These are phyloP conservation scores for Brachyptera putata DNA, from an alignment of 2,888 invertebrate genomes.

Conservation along the genomic window DNA sequence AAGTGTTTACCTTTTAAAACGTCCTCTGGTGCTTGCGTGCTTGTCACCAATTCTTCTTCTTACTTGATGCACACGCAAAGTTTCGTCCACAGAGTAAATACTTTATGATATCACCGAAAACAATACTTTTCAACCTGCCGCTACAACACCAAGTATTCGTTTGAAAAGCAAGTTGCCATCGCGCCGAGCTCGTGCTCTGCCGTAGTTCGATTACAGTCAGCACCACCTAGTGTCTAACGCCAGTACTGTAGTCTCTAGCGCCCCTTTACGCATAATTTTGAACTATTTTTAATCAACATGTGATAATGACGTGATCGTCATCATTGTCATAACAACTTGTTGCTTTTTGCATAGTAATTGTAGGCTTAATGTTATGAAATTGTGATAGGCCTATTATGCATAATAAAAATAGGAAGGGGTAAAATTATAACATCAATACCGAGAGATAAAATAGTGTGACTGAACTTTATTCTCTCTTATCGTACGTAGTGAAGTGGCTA, in stretches of 20 bases:
- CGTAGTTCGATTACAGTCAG: not conserved
- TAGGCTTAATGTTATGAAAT: too few species aligned
- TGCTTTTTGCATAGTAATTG: not conserved
- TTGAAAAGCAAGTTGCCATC: not conserved
- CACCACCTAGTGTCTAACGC: not conserved
- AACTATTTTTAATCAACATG: not conserved
- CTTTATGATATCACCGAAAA: not conserved
- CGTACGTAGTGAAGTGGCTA: not conserved
- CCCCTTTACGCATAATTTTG: not conserved
- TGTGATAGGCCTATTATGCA: too few species aligned
- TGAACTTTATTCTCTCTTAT: conserved; percentile 15
- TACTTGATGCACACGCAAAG: not conserved
- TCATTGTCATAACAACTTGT: too few species aligned
- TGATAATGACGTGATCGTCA: conserved; percentile 9
- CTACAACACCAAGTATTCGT: not conserved
- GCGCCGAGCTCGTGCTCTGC: not conserved
- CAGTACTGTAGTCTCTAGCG: not conserved
- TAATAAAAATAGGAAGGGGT: not conserved
- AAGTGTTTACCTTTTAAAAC: not conserved
- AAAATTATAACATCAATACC: not conserved
- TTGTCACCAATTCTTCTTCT: not conserved
- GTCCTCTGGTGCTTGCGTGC: not conserved
- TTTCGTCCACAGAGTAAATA: not conserved
- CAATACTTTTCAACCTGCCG: not conserved
- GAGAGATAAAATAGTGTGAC: not conserved